Percentiles rank a stretch among this genome's conserved stretches.
Conservation (phyloP, 2,797 vertebrate species). For the Acanthurus tractus region DNA sequence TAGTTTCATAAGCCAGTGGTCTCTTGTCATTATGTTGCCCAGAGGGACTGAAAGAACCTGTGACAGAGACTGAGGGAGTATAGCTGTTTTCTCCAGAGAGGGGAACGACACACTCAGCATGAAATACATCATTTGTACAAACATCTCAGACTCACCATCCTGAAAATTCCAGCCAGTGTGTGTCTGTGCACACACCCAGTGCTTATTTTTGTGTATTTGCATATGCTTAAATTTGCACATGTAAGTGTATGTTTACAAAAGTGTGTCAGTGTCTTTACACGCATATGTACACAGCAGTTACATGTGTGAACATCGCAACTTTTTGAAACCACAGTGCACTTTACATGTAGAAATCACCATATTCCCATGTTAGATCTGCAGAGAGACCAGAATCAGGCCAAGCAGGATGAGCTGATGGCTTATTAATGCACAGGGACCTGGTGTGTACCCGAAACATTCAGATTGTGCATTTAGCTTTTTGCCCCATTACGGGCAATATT, state of each 20-base stretch:
- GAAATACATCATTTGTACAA: constrained; percentile 57
- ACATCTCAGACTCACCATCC: constrained; percentile 31
- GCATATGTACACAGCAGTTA: background rate
- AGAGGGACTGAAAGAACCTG: constrained; percentile 47
- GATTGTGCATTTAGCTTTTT: constrained; percentile 80
- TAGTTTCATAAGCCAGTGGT: constrained; percentile 43
- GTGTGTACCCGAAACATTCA: constrained; percentile 63
- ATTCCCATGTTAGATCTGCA: constrained; percentile 46
- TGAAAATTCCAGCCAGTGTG: constrained; percentile 12
- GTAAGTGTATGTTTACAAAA: too few species aligned
- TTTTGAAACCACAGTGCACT: constrained; percentile 4
- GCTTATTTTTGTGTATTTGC: background rate
- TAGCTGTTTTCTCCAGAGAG: constrained; percentile 54
- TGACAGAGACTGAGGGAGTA: constrained; percentile 51
- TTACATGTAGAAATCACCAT: constrained; percentile 21
- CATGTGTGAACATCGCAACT: constrained; percentile 11
- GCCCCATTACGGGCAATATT: constrained; percentile 79
- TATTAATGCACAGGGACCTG: constrained; percentile 78
- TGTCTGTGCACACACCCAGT: background rate
- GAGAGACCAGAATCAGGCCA: constrained; percentile 54
- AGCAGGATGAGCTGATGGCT: constrained; percentile 67
- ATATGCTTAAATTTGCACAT: background rate
- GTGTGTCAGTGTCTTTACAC: constrained; percentile 10
- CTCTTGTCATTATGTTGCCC: constrained; percentile 57
- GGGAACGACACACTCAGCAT: constrained; percentile 48